Conservation (phyloP, 1,140 invertebrate genomes). For the Drosophila orosa region DNA sequence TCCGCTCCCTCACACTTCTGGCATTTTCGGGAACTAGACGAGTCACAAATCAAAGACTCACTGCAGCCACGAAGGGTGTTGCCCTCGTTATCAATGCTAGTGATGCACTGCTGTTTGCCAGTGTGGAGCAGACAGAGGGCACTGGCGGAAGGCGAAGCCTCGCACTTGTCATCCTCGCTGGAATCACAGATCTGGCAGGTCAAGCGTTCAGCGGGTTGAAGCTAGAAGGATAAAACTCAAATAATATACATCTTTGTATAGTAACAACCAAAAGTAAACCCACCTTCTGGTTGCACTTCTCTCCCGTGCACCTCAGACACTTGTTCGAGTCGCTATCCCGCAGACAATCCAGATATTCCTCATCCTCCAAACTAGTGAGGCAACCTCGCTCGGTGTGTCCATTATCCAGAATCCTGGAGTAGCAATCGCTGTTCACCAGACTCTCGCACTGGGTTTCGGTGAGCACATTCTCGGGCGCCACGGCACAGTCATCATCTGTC, state of each 20-base stretch:
- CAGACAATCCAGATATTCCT: constrained; percentile 60
- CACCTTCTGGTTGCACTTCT: constrained; percentile 64
- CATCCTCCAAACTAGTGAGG: constrained; percentile 50
- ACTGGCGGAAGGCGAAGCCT: constrained; percentile 23
- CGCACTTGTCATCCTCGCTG: constrained; percentile 39
- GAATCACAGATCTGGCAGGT: constrained; percentile 72
- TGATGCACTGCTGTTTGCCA: constrained; percentile 49
- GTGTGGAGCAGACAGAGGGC: constrained; percentile 55
- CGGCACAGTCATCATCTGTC: constrained; percentile 60
- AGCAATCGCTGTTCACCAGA: constrained; percentile 66
- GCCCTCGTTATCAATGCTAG: constrained; percentile 48
- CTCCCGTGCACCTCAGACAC: constrained; percentile 57
- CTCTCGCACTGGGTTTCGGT: constrained; percentile 38
- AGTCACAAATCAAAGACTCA: constrained; percentile 44
- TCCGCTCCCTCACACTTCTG: constrained; percentile 47
- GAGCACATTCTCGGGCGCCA: constrained; percentile 20
- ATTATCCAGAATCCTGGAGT: constrained; percentile 56
- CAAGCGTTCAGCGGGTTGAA: constrained; percentile 66
- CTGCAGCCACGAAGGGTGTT: constrained; percentile 73
- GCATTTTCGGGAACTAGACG: constrained; percentile 34
- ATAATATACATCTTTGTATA: background rate
- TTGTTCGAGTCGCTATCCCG: constrained; percentile 41
- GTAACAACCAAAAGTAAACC: background rate
- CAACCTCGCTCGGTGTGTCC: constrained; percentile 79
- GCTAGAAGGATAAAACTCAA: constrained; percentile 14